Evolutionary conservation across 2,888 invertebrate genomes (phyloP).

Genomic region (Drosophila incognita): DNA sequence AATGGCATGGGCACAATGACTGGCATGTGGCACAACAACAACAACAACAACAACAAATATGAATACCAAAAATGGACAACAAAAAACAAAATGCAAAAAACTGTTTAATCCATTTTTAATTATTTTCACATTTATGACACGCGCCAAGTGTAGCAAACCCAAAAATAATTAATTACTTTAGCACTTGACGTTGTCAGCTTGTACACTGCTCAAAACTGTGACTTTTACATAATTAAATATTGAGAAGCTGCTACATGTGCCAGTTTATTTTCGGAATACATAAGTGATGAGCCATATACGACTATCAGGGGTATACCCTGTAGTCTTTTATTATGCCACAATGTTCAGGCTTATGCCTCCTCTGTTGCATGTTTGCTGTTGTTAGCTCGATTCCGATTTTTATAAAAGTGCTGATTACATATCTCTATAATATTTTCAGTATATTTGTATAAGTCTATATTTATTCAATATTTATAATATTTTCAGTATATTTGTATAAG

Average conservation of each 20-base stretch:
- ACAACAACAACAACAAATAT: neutral
- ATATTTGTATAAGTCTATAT: neutral
- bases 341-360: neutral
- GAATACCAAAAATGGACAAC: neutral
- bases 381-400: neutral
- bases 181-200: slow-evolving; percentile 35
- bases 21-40: slow-evolving; percentile 46
- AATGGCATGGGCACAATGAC: slow-evolving; percentile 36
- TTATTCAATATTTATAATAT: neutral
- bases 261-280: neutral
- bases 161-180: slow-evolving; percentile 40
- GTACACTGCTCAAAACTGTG: slow-evolving; percentile 18
- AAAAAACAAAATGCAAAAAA: slow-evolving; percentile 14
- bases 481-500: neutral
- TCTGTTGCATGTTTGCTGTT: neutral
- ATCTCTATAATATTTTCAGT: neutral
- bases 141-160: slow-evolving; percentile 29
- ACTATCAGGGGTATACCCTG: neutral
- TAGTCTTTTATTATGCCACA: neutral
- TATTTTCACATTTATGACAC: slow-evolving; percentile 59
- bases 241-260: neutral
- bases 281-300: neutral
- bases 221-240: neutral
- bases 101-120: slow-evolving; percentile 62
- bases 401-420: neutral